A percentile compares a stretch with the other conserved stretches of the same genome.
These are phyloP conservation scores for Bombus terrestris DNA, from an alignment of 1,140 invertebrate species.

Conservation along the genomic window DNA sequence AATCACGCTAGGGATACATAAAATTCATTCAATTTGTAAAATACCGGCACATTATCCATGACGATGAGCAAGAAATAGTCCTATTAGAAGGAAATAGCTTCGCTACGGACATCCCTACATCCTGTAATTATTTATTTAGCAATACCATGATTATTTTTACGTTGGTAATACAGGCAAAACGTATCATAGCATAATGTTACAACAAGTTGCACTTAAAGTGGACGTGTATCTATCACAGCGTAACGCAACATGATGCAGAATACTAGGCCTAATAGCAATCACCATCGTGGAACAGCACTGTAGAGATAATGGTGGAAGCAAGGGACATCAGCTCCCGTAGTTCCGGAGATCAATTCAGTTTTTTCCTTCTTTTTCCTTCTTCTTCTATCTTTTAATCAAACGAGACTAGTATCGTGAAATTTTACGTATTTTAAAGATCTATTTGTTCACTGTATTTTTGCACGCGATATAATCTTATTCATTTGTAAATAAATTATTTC, in stretches of 20 bases:
- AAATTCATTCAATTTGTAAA: not conserved
- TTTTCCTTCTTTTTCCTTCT: not conserved
- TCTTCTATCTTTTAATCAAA: not conserved
- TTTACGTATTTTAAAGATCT: not conserved
- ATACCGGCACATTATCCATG: too few species aligned
- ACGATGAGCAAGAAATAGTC: not conserved
- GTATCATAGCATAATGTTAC: not conserved
- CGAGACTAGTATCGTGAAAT: not conserved
- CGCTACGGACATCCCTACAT: not conserved
- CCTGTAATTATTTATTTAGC: slow-evolving; percentile 21
- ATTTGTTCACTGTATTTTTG: not conserved
- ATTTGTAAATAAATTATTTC: not conserved
- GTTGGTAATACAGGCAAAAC: not conserved
- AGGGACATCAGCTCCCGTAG: not conserved
- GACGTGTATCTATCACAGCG: not conserved
- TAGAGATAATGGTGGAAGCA: not conserved
- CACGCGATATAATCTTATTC: not conserved
- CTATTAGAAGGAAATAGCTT: too few species aligned
- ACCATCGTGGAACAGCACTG: not conserved
- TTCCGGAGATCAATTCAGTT: slow-evolving; percentile 7
- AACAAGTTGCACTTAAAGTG: not conserved
- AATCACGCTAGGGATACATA: not conserved
- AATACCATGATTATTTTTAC: slow-evolving; percentile 9
- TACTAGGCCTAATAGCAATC: not conserved
- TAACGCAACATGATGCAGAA: slow-evolving; percentile 14